Base-by-base conservation (phyloP, 1,140 invertebrate genomes). In the Heliconius eleuchia region DNA sequence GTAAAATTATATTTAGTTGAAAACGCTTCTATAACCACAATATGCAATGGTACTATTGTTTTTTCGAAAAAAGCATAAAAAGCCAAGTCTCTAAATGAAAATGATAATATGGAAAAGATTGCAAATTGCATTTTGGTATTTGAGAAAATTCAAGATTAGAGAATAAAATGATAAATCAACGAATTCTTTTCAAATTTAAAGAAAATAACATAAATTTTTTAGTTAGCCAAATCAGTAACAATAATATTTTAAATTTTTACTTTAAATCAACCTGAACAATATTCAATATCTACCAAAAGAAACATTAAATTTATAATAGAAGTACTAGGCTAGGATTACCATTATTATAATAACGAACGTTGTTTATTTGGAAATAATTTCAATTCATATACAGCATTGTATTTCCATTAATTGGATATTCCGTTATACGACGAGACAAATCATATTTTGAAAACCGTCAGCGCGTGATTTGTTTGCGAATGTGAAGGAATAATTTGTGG, bases 401-500 rank as follows among this genome's bases (percentile, higher is more conserved):
- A 39, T 80, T 74, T 19, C 4, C 8, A 52, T 71, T 55, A 75
- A 75, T 79, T 79, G 46, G 66, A 75, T 79, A 55, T 71, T 74
- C 60, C 73, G 46, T 71, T 27, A 70, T 70, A 57, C 71, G 78
- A 79, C 60, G 73, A 70, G 73, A 74, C 60, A 79, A 74, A 79
- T 71, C 73, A 79, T 66, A 79, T 79, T 71, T 76, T 39, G 57
- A 19, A 23, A 52, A 46, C 19, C 23, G 60, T 55, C 78, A 75
- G 74, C 73, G 78, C 73, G 60, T 75, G 60, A 75, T 79, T 75
- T 79, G 78, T 79, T 74, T 74, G 60, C 39, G 46, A 70, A 79
- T 50, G 71, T 27, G 46, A 79, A 71, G 73, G 46, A 79, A 71
- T 79, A 79, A 74, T 79, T 75, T 30, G 60, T 66, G 13, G 23